phyloP scores from a whole-genome alignment of 2,113 vertebrate genomes.

The Copsychus sechellarum region DNA sequence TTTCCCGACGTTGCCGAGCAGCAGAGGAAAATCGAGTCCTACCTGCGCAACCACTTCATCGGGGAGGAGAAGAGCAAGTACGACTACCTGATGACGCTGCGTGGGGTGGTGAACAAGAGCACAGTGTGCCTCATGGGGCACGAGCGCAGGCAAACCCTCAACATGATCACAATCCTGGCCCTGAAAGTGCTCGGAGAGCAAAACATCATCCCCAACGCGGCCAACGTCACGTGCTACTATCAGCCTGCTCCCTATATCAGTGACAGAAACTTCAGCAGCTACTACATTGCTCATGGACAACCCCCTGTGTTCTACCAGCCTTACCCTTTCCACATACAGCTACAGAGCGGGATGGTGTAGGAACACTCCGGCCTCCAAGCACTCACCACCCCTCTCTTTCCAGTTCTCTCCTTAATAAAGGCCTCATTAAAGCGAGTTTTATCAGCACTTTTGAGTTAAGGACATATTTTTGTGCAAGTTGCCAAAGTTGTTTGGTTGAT shows the following conservation, averaged over 20 bases:
- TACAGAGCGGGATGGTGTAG: slow-evolving; percentile 85
- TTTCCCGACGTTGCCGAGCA: slow-evolving; percentile 93
- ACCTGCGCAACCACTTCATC: slow-evolving; percentile 94
- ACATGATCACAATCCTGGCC: slow-evolving; percentile 93
- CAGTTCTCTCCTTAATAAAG: slow-evolving; percentile 53
- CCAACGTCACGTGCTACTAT: slow-evolving; percentile 93
- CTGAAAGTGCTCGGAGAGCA: slow-evolving; percentile 93
- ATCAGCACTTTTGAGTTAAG: slow-evolving; percentile 53
- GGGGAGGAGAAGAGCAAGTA: slow-evolving; percentile 96
- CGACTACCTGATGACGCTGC: slow-evolving; percentile 94
- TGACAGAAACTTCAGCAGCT: slow-evolving; percentile 86
- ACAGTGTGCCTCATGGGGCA: slow-evolving; percentile 94
- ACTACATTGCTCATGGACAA: slow-evolving; percentile 86
- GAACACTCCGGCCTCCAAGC: not conserved
- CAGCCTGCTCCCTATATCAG: slow-evolving; percentile 90
- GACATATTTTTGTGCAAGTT: slow-evolving; percentile 50
- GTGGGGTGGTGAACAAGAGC: slow-evolving; percentile 88
- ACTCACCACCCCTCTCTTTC: not conserved
- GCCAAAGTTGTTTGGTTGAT: slow-evolving; percentile 41
- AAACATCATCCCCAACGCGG: slow-evolving; percentile 89
- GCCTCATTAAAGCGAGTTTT: slow-evolving; percentile 57
- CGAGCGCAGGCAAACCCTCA: slow-evolving; percentile 89
- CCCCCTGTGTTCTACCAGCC: slow-evolving; percentile 78
- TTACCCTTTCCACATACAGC: slow-evolving; percentile 83
- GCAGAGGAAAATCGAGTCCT: slow-evolving; percentile 94